phyloP scores from a whole-genome alignment of 2,888 invertebrate genomes.

The Strigamia transsilvanica region DNA sequence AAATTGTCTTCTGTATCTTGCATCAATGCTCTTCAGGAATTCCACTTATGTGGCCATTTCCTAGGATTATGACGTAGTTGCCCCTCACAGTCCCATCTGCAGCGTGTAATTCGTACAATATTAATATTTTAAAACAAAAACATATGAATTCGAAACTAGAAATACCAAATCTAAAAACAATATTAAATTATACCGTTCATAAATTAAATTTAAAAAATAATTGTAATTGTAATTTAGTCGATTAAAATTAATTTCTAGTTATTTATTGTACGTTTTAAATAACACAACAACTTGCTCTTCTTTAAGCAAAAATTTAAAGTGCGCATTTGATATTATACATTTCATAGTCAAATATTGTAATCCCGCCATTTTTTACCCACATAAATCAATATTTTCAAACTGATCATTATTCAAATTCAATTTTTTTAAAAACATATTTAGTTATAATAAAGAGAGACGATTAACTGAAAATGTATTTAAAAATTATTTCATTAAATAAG shows the following conservation, averaged over 20 bases:
- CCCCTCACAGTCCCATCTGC: background rate
- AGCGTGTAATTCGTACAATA: constrained; percentile 1
- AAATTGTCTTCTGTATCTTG: constrained; percentile 42
- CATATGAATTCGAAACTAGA: too few species aligned
- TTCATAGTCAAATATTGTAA: background rate
- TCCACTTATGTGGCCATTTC: constrained; percentile 29
- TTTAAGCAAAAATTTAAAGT: background rate
- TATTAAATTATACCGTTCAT: too few species aligned
- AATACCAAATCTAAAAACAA: too few species aligned
- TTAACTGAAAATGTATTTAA: too few species aligned
- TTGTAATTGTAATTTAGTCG: too few species aligned
- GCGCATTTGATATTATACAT: background rate
- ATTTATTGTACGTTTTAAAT: background rate
- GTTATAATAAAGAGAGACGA: too few species aligned
- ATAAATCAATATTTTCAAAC: background rate
- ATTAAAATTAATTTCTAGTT: too few species aligned
- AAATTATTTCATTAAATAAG: too few species aligned
- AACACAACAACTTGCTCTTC: background rate
- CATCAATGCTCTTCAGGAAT: constrained; percentile 30
- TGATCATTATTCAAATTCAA: background rate
- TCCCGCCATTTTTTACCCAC: background rate
- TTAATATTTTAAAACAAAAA: too few species aligned
- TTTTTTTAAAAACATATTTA: background rate
- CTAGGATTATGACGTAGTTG: constrained; percentile 16
- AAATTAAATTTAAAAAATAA: too few species aligned